Base-by-base conservation (phyloP, 2,888 invertebrate species). In the Hedychridium roseum region DNA sequence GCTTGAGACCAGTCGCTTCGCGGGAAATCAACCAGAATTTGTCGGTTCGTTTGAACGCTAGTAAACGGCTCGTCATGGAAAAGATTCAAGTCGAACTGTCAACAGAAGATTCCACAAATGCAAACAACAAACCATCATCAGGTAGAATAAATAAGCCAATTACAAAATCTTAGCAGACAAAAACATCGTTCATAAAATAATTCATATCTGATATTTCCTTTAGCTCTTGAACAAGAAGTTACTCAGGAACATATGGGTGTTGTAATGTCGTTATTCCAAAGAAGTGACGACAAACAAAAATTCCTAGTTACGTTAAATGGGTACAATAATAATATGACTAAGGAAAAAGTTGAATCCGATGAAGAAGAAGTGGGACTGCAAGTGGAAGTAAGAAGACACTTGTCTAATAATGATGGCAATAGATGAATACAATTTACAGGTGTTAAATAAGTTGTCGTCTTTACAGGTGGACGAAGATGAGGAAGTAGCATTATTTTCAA, bases 251-350 rank as follows among this genome's bases (percentile, higher is more conserved):
- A 76, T 34, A 70, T 77, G 63, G 72, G 71, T 7, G 70, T 78
- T 15, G 73, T 78, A 4, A 78, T 74, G 67, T 78, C 78, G 14
- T 66, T 78, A 31, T 78, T 78, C 45, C 74, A 78, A 63, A 68
- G 73, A 48, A 73, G 70, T 41, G 70, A 78, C 49, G 67, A 77
- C 43, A 76, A 70, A 47, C 78, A 75, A 55, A 76, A 77, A 51
- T 78, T 79, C 64, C 56, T 78, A 55, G 77, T 79, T 39, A 78
- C 78, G 2, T 57, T 79, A 30, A 78, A 76, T 44, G 78, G 78
- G 44, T 78, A 77, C 44, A 75, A 76, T 32, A 74, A 74, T 54
- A 74, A 75, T 48, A 54, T 67, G 15, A 38, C 60, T 23, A 71
- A 73, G 54, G 72, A 76, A 15, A 69, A 68, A 40, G 50, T 49